Evolutionary conservation across 2,797 vertebrate genomes (phyloP), one percentile per base, ranked within the genome.

Genomic region (Antrozous pallidus): DNA sequence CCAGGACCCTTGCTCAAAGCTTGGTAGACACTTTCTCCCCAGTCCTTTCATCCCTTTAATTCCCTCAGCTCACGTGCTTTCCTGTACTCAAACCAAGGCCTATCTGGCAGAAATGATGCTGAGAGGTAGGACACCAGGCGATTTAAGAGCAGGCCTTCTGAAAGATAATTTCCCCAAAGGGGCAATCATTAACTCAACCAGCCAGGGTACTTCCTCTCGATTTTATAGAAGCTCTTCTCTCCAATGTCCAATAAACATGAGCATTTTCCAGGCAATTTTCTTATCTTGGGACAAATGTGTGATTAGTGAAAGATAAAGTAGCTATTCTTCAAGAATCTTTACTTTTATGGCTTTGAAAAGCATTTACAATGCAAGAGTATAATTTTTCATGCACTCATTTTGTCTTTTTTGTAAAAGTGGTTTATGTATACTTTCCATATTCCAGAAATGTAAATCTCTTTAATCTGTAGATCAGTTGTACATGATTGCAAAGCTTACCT

Each of bases 191-290:
- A 93, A 94, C 49, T 94, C 95, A 33, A 26, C 33, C 86, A 94
- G 73, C 47, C 45, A 90, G 67, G n/a, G 67, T 78, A 78, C 40
- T 95, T 95, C 82, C 77, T 92, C 84, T 67, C 58, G 40, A 83
- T 93, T 94, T 91, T 96, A 95, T 26, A 92, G 92, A 94, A 93
- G 87, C 31, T 42, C 83, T 95, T 85, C 74, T 95, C 84, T 94
- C 95, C 80, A 69, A 85, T 38, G 65, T 83, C 84, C 87, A 96
- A 94, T 94, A 96, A 95, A 94, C 80, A 94, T 40, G 83, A 95
- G 78, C 93, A 67, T 84, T 94, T 95, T 47, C 69, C 36, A 49
- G 91, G 49, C 82, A 80, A 85, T 88, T 96, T 95, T 96, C 84
- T 88, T 86, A 90, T 95, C 93, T 92, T 63, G 67, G 58, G 89